phyloP scores from a whole-genome alignment of 2,797 vertebrate species.

The Aphelocoma californica region DNA sequence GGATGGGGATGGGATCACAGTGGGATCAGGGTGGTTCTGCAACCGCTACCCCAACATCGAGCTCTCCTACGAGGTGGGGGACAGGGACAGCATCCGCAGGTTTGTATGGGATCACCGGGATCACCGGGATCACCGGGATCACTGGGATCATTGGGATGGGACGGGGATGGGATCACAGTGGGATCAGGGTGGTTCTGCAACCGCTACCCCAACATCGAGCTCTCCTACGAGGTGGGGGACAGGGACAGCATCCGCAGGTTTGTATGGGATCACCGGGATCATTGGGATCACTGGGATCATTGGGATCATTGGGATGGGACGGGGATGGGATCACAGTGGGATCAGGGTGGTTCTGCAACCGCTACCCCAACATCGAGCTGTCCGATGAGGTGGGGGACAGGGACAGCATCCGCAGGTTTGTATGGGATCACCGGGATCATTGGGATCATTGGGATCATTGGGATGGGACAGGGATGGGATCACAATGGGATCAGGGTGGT shows the following conservation, averaged over 20 bases:
- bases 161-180: no score
- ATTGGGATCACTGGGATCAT: no score
- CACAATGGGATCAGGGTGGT: conserved; percentile 56
- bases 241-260: conserved; percentile 91
- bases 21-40: conserved; percentile 78
- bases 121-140: no score
- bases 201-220: conserved; percentile 97
- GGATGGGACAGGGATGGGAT: no score
- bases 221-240: conserved; percentile 93
- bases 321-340: no score
- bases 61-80: conserved; percentile 92
- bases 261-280: no score
- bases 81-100: conserved; percentile 93
- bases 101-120: neutral
- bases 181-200: conserved; percentile 84
- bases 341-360: conserved; percentile 97
- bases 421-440: no score
- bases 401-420: conserved; percentile 88
- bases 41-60: conserved; percentile 99
- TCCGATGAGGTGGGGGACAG: conserved; percentile 94
- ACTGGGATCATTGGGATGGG: no score
- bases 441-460: no score
- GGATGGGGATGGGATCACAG: no score
- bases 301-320: no score
- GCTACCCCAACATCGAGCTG: conserved; percentile 97